Conservation (phyloP, 2,113 vertebrate genomes). For the Steatornis caripensis region DNA sequence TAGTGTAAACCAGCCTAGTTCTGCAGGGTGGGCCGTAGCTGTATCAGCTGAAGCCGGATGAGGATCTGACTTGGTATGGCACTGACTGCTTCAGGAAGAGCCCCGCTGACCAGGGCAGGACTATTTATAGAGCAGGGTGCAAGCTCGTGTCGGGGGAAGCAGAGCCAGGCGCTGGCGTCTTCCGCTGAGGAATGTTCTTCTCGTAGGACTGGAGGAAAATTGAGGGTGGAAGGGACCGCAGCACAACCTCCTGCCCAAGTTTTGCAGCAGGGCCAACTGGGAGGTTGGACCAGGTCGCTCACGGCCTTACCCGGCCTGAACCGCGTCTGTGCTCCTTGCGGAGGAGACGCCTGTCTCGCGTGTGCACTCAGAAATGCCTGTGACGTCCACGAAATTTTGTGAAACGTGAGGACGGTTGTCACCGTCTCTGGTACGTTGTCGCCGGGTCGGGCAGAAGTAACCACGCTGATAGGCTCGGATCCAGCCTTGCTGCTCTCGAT, state of each 20-base stretch:
- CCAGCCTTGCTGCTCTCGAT: not conserved
- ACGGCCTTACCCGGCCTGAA: not conserved
- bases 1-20: not conserved
- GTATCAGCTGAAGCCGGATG: not conserved
- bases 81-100: not conserved
- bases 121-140: not conserved
- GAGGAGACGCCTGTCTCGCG: not conserved
- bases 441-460: not conserved
- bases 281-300: not conserved
- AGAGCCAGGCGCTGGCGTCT: not conserved
- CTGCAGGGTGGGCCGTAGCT: not conserved
- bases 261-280: not conserved
- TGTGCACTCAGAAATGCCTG: not conserved
- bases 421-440: not conserved
- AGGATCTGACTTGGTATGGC: not conserved
- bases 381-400: not conserved
- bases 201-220: not conserved
- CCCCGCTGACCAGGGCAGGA: not conserved
- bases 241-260: not conserved
- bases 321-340: fast-evolving
- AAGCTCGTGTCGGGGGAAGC: not conserved
- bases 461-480: not conserved
- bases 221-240: not conserved
- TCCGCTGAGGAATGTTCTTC: not conserved
- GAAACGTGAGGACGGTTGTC: fast-evolving